These are phyloP conservation scores for Ceuthmochares aereus DNA, from an alignment of 2,113 vertebrate genomes.

Conservation along the genomic window DNA sequence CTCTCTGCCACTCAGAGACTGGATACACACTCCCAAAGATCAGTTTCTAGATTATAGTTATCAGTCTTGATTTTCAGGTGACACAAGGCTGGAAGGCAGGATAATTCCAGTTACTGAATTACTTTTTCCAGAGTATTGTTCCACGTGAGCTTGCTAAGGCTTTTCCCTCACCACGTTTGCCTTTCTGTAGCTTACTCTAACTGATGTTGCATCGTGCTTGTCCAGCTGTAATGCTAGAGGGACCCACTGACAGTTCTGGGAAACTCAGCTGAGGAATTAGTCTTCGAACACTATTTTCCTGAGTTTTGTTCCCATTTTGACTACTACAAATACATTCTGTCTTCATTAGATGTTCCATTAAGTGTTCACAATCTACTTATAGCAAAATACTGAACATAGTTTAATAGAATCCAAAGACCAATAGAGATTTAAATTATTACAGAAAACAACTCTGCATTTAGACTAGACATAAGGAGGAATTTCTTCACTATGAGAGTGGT, in stretches of 20 bases:
- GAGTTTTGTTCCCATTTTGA: neutral
- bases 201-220: neutral
- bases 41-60: neutral
- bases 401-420: neutral
- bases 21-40: accelerated
- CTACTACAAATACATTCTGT: neutral
- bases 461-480: too few relatives aligned
- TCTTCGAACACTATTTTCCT: neutral
- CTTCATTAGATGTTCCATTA: neutral
- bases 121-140: neutral
- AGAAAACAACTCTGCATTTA: neutral
- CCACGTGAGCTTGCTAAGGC: neutral
- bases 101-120: neutral
- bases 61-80: neutral
- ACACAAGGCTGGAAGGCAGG: neutral
- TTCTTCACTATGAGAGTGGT: too few relatives aligned
- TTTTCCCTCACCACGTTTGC: neutral
- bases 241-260: neutral
- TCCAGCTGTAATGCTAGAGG: neutral
- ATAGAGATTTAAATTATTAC: neutral
- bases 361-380: neutral
- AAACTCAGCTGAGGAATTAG: neutral
- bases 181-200: neutral
- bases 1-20: neutral
- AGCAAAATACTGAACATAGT: neutral